A percentile compares a stretch with the other conserved stretches of the same genome.
These are phyloP conservation scores for Oceanites oceanicus DNA, from an alignment of 2,113 vertebrate genomes.

Conservation along the genomic window DNA sequence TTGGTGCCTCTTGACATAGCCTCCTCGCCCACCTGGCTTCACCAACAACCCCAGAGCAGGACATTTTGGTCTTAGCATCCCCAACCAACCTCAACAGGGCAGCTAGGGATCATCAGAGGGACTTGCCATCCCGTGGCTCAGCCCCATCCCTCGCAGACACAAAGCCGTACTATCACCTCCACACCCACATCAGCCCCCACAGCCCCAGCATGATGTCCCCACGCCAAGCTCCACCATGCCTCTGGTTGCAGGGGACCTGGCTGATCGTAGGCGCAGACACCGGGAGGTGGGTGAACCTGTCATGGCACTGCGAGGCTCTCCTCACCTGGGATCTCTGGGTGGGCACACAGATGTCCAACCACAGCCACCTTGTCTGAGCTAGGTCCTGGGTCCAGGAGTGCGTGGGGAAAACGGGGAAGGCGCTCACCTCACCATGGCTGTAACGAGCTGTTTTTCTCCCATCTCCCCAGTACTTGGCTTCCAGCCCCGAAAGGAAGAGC, in stretches of 20 bases:
- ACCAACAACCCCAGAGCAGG: neutral
- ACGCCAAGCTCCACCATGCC: neutral
- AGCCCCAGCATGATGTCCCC: neutral
- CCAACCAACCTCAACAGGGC: neutral
- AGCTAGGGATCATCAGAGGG: neutral
- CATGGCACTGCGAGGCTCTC: accelerated
- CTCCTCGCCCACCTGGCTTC: neutral
- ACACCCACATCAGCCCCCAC: accelerated
- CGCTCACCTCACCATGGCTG: accelerated
- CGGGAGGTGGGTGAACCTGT: neutral
- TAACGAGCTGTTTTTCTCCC: neutral
- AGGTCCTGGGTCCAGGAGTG: neutral
- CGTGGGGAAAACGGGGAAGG: accelerated
- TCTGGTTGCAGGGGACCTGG: neutral
- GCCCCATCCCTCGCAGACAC: neutral
- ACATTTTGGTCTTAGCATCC: neutral
- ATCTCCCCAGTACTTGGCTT: neutral
- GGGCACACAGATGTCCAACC: neutral
- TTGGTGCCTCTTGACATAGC: neutral
- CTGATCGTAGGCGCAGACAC: accelerated
- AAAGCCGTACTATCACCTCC: neutral
- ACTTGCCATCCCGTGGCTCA: neutral
- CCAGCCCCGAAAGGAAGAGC: neutral
- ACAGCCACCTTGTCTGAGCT: neutral
- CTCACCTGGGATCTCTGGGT: neutral